A percentile compares a stretch with the other conserved stretches of the same genome.
phyloP scores from a whole-genome alignment of 2,888 invertebrate species.

The Diarsia mendica region DNA sequence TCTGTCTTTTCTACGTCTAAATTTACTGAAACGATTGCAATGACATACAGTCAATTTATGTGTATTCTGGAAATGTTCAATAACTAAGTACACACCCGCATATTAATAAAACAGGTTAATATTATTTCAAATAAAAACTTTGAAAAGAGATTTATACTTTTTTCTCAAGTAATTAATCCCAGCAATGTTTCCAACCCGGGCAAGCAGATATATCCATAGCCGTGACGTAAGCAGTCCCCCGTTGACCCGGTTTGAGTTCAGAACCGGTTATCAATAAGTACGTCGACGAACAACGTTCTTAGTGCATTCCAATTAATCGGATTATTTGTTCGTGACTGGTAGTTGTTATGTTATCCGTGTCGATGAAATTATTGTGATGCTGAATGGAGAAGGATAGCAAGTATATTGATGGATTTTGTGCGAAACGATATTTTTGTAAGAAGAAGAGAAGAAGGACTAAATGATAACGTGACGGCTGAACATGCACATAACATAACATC shows the following conservation, averaged over 20 bases:
- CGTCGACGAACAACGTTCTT: conserved; percentile 52
- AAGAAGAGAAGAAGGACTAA: too few relatives aligned
- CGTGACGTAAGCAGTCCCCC: conserved; percentile 50
- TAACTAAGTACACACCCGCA: too few relatives aligned
- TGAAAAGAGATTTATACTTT: not conserved
- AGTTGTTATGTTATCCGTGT: conserved; percentile 25
- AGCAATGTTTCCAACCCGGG: conserved; percentile 26
- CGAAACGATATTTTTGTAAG: too few relatives aligned
- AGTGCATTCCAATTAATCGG: conserved; percentile 61
- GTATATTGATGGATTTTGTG: too few relatives aligned
- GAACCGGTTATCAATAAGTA: conserved; percentile 58
- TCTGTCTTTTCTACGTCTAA: not conserved
- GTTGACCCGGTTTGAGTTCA: conserved; percentile 60
- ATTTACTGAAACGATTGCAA: not conserved
- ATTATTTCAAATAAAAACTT: not conserved
- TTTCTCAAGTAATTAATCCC: not conserved
- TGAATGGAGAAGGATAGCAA: not conserved
- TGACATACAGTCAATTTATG: not conserved
- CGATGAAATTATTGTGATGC: not conserved
- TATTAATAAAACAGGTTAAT: not conserved
- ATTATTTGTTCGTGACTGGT: conserved; percentile 55
- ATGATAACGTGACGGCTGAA: too few relatives aligned
- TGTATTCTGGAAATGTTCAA: not conserved
- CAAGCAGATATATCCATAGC: conserved; percentile 43
- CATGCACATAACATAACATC: too few relatives aligned